phyloP scores from a whole-genome alignment of 2,797 vertebrate genomes.

The Hypotaenidia okinawae region DNA sequence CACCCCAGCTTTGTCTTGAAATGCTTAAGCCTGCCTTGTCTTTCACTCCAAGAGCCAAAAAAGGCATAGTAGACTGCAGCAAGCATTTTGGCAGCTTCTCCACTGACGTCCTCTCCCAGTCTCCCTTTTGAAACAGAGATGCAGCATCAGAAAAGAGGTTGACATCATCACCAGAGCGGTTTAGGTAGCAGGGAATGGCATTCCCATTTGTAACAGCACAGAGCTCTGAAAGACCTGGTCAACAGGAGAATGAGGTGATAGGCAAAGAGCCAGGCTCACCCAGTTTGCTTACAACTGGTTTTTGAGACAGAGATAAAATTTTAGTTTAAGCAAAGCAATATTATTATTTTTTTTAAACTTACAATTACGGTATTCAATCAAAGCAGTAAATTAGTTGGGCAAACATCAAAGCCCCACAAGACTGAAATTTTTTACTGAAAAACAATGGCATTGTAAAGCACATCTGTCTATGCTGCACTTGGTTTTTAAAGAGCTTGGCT shows the following conservation, averaged over 20 bases:
- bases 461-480: background rate
- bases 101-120: background rate
- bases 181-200: background rate
- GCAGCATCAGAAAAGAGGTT: background rate
- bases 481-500: background rate
- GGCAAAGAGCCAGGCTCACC: background rate
- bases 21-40: background rate
- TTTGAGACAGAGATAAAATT: background rate
- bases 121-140: background rate
- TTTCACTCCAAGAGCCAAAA: background rate
- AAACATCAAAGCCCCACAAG: background rate
- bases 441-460: background rate
- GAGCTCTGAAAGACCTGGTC: background rate
- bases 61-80: background rate
- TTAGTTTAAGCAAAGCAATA: constrained; percentile 4
- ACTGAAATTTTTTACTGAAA: background rate
- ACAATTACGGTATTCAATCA: background rate
- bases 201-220: background rate
- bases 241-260: rapidly evolving
- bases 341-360: background rate
- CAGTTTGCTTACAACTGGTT: background rate
- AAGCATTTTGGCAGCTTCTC: background rate
- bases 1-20: background rate
- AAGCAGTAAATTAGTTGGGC: background rate
- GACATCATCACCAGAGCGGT: background rate